Conservation (phyloP, 2,888 invertebrate genomes). For the Orchesella flavescens region DNA sequence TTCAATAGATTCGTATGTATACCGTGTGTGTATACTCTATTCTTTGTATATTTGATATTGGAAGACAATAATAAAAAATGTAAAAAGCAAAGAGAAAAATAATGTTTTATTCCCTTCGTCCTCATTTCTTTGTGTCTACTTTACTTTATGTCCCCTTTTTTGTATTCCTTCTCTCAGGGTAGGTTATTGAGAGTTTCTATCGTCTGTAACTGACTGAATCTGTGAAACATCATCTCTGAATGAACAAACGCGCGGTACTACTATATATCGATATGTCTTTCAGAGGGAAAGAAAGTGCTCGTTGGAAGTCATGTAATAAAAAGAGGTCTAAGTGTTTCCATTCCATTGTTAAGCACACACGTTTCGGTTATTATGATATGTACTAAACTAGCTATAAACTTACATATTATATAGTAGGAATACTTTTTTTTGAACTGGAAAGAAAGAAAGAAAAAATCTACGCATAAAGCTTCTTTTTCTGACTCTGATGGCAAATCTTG, state of each 20-base stretch:
- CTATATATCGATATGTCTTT: conserved; percentile 45
- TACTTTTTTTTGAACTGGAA: conserved; percentile 35
- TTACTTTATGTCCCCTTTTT: conserved; percentile 19
- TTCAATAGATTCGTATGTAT: too few species aligned
- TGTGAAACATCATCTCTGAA: conserved; percentile 50
- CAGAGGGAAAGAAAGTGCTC: conserved; percentile 36
- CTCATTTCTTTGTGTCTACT: conserved; percentile 19
- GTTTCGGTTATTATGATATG: conserved; percentile 21
- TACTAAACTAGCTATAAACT: conserved; percentile 38
- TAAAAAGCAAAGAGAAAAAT: not conserved
- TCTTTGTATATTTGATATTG: too few species aligned
- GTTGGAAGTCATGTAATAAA: conserved; percentile 55
- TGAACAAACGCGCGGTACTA: conserved; percentile 42
- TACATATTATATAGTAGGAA: conserved; percentile 42
- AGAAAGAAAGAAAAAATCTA: conserved; percentile 23
- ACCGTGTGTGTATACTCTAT: too few species aligned
- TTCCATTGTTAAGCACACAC: conserved; percentile 9
- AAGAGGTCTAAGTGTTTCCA: conserved; percentile 40
- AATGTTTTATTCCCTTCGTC: conserved; percentile 8
- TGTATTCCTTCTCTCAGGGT: conserved; percentile 15
- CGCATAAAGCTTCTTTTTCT: conserved; percentile 54
- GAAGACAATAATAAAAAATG: not conserved
- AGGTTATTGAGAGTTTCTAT: conserved; percentile 18
- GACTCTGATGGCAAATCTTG: conserved; percentile 59
- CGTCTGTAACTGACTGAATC: conserved; percentile 35